Conservation (phyloP, 2,113 vertebrate species). For the Eptesicus fuscus region DNA sequence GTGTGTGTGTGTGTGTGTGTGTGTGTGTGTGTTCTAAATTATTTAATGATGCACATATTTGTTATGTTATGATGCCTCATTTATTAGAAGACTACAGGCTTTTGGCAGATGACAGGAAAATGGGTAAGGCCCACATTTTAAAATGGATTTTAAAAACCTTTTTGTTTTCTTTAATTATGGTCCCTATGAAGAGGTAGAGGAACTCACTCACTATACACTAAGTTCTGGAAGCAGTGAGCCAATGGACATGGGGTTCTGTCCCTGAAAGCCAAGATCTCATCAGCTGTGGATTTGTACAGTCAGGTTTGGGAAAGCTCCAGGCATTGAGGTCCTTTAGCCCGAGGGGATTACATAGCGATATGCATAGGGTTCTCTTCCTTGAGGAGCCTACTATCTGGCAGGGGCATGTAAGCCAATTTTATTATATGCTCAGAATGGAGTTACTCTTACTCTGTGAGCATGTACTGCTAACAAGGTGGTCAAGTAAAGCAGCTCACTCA, state of each 20-base stretch:
- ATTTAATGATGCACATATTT: not conserved
- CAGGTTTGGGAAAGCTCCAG: not conserved
- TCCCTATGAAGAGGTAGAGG: not conserved
- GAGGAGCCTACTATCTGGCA: not conserved
- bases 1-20: not conserved
- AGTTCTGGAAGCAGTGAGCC: not conserved
- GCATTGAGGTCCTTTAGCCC: not conserved
- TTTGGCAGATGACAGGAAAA: not conserved
- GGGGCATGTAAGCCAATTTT: not conserved
- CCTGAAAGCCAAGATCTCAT: not conserved
- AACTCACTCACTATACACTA: not conserved
- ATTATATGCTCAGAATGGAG: not conserved
- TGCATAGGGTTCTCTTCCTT: not conserved
- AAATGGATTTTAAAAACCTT: not conserved
- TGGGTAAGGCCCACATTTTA: not conserved
- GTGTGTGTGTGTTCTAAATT: not conserved
- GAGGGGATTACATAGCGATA: not conserved
- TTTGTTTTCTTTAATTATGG: not conserved
- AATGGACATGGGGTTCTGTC: not conserved
- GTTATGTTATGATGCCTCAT: not conserved
- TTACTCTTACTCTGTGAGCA: not conserved
- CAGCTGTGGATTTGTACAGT: slow-evolving; percentile 5
- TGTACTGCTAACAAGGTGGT: not conserved
- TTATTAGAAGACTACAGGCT: not conserved
- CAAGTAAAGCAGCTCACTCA: not conserved